Base-by-base conservation (phyloP, 2,797 vertebrate species). In the Cirrhinus mrigala region DNA sequence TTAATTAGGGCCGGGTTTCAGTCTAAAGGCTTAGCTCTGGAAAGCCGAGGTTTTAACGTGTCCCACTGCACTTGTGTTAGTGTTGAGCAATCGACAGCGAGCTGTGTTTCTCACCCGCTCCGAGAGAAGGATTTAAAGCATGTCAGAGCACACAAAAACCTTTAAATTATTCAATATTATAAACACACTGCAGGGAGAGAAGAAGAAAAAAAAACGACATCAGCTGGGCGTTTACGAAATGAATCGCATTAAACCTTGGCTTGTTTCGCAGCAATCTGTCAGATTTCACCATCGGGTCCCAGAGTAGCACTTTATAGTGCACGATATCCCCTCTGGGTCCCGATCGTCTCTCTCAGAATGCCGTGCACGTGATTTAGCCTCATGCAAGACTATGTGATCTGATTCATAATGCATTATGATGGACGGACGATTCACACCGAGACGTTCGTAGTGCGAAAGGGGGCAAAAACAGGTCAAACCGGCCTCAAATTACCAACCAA, bases 1-100 rank as follows among this genome's bases (percentile, higher is more conserved):
- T 88, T 89, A 90, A 89, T 87, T 88, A 87, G 81, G 76, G 40
- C 79, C 52, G 74, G 69, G 86, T 71, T 89, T 88, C 76, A 64
- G 80, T 79, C 66, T 84, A 85, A 83, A 81, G 76, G 85, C 85
- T 66, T 83, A 70, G 74, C 76, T 86, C 76, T 82, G 80, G 14
- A 78, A 85, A 79, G 84, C 71, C 20, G 70, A 79, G 66, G 85
- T 81, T 86, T 88, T 85, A 85, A 87, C 24, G 24, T 70, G 66
- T 46, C 83, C 79, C 87, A 83, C 74, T 68, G 81, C 69, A 83
- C 85, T 86, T 82, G 20, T 87, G 81, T 87, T 87, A 11, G 66
- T 5, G 52, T 52, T 70, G 71, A 80, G 82, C 66, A 33, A 56
- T 66, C 54, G 56, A 66, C n/a, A 44, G 24, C 6, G 33, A 78